Base-by-base conservation (phyloP, 2,888 invertebrate species). In the Agrypnus murinus region DNA sequence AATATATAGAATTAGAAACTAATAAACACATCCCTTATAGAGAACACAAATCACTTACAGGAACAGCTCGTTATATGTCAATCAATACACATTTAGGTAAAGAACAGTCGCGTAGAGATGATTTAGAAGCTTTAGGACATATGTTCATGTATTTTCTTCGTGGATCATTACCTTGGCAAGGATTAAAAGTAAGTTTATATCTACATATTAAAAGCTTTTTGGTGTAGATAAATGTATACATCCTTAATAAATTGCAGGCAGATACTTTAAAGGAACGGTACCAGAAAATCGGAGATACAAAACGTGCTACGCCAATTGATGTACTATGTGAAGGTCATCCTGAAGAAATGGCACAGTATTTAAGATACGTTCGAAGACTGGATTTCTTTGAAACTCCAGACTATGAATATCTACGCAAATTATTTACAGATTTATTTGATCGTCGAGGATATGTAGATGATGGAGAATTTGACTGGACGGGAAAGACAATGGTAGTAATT, bases 81-180 rank as follows among this genome's bases (percentile, higher is more conserved):
- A 99, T 99, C 88, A 99, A 99, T 88, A 99, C 99, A 86, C 99
- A 99, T 91, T 93, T 99, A 90, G 99, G 99, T 84, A 97, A 98
- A 92, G 99, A 99, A 89, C 99, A 99, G 92, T 98, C 98, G 84
- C 92, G 99, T 86, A 74, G 81, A 48, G 99, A 99, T 88, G 99
- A 99, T 89, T 90, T 99, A 86, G 99, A 99, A 89, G 99, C 99
- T 75, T 90, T 99, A 84, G 99, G 99, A 79, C 81, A 99, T 89
- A 99, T 99, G 99, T 99, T 99, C 90, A 99, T 99, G 99, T 99
- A 99, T 90, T 99, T 99, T 90, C 91, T 99, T 87, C 92, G 99
- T 82, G 99, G 99, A 83, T 98, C 97, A 87, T 91, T 99, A 87
- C 99, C 99, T 80, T 99, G 99, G 99, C 99, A 99, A 90, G 99